phyloP scores from a whole-genome alignment of 2,113 vertebrate genomes.

The Lagenorhynchus albirostris region DNA sequence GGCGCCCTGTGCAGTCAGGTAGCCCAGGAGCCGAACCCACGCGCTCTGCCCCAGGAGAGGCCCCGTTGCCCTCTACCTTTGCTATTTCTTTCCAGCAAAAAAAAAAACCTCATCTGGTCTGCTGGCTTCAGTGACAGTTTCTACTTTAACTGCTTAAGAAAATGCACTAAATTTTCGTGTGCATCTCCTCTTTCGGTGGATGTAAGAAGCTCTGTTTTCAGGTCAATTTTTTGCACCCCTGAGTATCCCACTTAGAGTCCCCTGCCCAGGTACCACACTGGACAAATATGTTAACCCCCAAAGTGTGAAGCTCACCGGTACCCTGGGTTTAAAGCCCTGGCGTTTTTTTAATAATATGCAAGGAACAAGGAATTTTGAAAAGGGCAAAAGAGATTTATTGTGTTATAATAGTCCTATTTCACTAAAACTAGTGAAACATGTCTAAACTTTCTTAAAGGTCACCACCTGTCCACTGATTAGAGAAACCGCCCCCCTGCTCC shows the following conservation, averaged over 20 bases:
- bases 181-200: fast-evolving
- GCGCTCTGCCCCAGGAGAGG: fast-evolving
- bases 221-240: fast-evolving
- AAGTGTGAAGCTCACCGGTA: fast-evolving
- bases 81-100: fast-evolving
- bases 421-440: not conserved
- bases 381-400: not conserved
- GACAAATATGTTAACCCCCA: fast-evolving
- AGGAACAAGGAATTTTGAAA: slow-evolving; percentile 20
- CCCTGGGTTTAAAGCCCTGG: fast-evolving
- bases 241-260: fast-evolving
- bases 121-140: fast-evolving
- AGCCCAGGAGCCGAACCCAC: not conserved
- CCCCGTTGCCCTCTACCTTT: fast-evolving
- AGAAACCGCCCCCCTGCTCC: not conserved
- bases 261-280: not conserved
- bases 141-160: not conserved
- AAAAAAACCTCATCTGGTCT: not conserved
- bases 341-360: not conserved
- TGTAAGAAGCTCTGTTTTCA: fast-evolving
- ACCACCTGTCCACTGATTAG: not conserved
- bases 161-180: fast-evolving
- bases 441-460: not conserved
- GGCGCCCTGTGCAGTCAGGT: fast-evolving
- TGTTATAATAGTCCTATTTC: not conserved